These are phyloP conservation scores for Sciurus niger DNA, from an alignment of 2,113 vertebrate species.

Conservation along the genomic window DNA sequence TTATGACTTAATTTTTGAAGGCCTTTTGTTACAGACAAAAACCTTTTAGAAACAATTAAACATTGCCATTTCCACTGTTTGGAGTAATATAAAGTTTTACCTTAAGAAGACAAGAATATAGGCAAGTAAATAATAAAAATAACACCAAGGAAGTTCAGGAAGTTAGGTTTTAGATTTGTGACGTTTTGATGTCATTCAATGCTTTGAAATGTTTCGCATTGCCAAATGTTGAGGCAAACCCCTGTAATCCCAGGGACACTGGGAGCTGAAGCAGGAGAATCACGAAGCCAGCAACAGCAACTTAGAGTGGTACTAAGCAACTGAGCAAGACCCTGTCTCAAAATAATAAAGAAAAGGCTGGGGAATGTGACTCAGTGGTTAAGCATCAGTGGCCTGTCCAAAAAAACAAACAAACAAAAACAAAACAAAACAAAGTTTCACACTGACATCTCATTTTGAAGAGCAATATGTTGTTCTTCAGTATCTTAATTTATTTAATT, in stretches of 20 bases:
- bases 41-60: constrained; percentile 34
- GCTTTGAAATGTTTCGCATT: constrained; percentile 37
- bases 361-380: no score
- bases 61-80: not conserved
- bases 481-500: not conserved
- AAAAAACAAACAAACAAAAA: no score
- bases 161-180: not conserved
- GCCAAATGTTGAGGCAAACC: no score
- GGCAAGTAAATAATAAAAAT: not conserved
- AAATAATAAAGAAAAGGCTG: no score
- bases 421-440: not conserved
- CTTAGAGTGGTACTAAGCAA: no score
- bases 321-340: no score
- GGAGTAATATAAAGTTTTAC: not conserved
- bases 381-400: no score
- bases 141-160: not conserved
- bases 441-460: not conserved
- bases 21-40: constrained; percentile 22
- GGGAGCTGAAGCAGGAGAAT: no score
- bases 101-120: not conserved
- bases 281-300: no score
- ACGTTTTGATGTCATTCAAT: not conserved
- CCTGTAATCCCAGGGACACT: no score
- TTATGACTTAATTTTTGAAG: constrained; percentile 62
- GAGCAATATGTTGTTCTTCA: not conserved